Evolutionary conservation across 64 coral and sea anemone genomes (phyloP).

Genomic region (Montipora capricornis): DNA sequence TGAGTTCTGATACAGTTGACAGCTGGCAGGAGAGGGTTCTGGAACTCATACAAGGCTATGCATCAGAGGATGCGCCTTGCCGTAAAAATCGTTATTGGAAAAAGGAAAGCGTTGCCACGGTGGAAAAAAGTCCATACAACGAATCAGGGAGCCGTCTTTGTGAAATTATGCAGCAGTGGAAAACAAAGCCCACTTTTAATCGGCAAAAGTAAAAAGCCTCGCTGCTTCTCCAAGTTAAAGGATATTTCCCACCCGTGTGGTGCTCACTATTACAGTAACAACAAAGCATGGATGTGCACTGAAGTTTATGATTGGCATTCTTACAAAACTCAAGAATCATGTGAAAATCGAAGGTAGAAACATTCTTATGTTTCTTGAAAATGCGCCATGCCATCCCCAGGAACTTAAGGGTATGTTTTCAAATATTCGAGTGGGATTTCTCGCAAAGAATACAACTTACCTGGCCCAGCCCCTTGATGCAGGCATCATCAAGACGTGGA

Average conservation of each 20-base stretch:
- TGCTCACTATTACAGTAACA: neutral
- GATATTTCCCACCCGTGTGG: neutral
- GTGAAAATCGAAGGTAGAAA: neutral
- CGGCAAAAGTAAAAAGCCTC: slow-evolving; percentile 9
- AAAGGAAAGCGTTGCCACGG: neutral
- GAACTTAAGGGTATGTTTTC: too few species aligned
- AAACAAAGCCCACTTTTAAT: slow-evolving; percentile 14
- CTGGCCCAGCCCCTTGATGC: too few species aligned
- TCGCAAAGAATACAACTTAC: too few species aligned
- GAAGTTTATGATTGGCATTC: neutral
- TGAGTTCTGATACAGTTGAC: neutral
- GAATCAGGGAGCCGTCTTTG: neutral
- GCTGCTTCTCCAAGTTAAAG: slow-evolving; percentile 7
- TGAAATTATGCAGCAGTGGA: too few species aligned
- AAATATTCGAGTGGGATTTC: too few species aligned
- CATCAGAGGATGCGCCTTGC: neutral
- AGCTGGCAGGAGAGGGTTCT: neutral
- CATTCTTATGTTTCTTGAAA: slow-evolving; percentile 37
- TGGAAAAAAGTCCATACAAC: neutral
- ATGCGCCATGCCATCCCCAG: neutral
- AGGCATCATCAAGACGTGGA: too few species aligned
- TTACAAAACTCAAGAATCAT: neutral
- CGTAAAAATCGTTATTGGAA: neutral
- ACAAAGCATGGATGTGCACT: neutral
- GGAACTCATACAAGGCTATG: neutral